Conservation (phyloP, 2,888 invertebrate genomes). For the Gordius sp. region DNA sequence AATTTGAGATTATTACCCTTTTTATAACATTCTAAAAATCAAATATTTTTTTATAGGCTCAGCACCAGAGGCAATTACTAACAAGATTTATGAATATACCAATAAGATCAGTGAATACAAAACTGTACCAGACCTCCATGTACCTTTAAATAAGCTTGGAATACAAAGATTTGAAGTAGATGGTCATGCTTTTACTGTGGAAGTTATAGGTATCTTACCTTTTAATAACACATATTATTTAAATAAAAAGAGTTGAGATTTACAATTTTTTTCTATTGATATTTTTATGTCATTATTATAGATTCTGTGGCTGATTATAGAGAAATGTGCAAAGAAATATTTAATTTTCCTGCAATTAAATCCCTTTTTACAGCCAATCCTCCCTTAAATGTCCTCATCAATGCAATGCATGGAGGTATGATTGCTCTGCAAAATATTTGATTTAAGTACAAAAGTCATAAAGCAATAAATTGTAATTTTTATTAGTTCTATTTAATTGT, state of each 20-base stretch:
- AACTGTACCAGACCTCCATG: constrained; percentile 47
- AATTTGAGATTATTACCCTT: neutral
- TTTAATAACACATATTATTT: neutral
- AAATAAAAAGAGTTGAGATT: neutral
- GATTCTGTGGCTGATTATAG: constrained; percentile 70
- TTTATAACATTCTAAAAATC: neutral
- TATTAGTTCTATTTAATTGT: no score
- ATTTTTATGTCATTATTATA: neutral
- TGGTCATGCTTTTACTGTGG: constrained; percentile 44
- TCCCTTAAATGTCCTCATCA: constrained; percentile 57
- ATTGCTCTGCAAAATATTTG: no score
- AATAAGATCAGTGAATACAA: constrained; percentile 50
- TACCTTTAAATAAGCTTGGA: constrained; percentile 48
- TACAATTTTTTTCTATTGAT: neutral
- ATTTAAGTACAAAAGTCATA: no score
- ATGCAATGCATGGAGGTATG: constrained; percentile 86
- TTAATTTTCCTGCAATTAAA: constrained; percentile 59
- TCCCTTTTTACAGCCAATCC: constrained; percentile 42
- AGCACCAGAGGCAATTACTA: constrained; percentile 64
- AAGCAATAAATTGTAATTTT: no score
- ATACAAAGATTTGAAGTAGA: constrained; percentile 39
- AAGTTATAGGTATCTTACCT: constrained; percentile 38
- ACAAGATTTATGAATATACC: constrained; percentile 55
- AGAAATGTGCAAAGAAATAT: constrained; percentile 69
- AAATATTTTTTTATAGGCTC: constrained; percentile 36